Base-by-base conservation (phyloP, 2,797 vertebrate genomes). In the Typhlichthys subterraneus region DNA sequence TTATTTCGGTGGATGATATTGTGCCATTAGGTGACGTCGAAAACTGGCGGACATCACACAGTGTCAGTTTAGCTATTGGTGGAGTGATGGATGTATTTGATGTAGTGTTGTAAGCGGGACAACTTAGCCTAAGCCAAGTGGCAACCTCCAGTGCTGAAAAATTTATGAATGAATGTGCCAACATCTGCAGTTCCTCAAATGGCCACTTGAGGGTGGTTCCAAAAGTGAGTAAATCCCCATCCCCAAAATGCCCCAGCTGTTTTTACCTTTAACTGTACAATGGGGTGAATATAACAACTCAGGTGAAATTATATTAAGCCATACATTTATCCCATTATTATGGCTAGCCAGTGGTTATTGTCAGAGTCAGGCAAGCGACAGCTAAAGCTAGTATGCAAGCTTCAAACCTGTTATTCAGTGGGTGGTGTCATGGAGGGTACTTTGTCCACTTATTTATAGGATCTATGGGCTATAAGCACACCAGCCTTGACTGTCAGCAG, bases 11-110 rank as follows among this genome's bases (percentile, higher is more conserved):
- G 57, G 70, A 68, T 50, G 15, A 61, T 65, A 63, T 48, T 46
- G 53, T 70, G 63, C 66, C 64, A 80, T 72, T 76, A 50, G 59
- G 61, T 70, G 62, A 80, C 59, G 45, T 70, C 60, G 71, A 67
- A 76, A 70, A 46, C 33, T 54, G 19, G n/a, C 61, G 66, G 58
- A 72, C 57, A 57, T 67, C 63, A 70, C 56, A 59, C 57, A 70
- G 57, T 63, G 62, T 51, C 54, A 57, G 19, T 73, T 76, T 17
- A 70, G 57, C 45, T 74, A 59, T 74, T 67, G 71, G 42, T 33
- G 64, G 54, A 55, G 23, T 59, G 72, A 73, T 64, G 57, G 60
- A 60, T 69, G 60, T 54, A 57, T 76, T 69, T 60, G 57, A 60
- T 67, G 59, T 53, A 46, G 66, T 63, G 47, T 73, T 59, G 23